Evolutionary conservation across 2,888 invertebrate species (phyloP), one percentile per base, ranked within the genome.

Genomic region (Eupithecia inturbata): DNA sequence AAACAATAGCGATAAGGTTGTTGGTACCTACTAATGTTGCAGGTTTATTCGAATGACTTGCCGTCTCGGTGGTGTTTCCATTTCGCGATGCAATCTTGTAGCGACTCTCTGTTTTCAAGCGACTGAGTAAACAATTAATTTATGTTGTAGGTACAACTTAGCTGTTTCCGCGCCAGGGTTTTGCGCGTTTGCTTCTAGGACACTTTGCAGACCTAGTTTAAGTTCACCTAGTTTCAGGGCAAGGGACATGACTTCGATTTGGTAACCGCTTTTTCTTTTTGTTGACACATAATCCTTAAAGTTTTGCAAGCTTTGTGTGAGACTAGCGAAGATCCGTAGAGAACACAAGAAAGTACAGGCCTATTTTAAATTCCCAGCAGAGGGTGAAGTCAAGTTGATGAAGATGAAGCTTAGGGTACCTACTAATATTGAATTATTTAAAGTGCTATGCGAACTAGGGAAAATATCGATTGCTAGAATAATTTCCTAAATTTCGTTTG

Each of bases 61-160:
- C 82, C 84, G 78, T 80, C 77, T 73, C 75, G 72, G 76, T 80
- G 72, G 76, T 80, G 85, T 85, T 84, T 81, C 81, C 81, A 84
- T 86, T 83, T 79, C 82, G 80, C 77, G 82, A 83, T 86, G 85
- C 87, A 87, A 86, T 87, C 85, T 87, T 83, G 83, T 84, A 83
- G 85, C 79, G 82, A 84, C 82, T 85, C 82, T 85, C 82, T 80
- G 82, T 82, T 85, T 84, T 80, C 76, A 79, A 85, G 82, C 79
- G 84, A 85, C 82, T 81, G 82, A 78, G 80, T 79, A 81, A 86
- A 85, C 84, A 85, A 85, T 84, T 82, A 81, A 78, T 81, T 78
- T 78, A 67, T 70, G 71, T 66, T 74, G 73, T 45, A 70, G 53
- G 28, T 57, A 71, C 60, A 63, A 66, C 72, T 72, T 72, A 39